These are phyloP conservation scores for Erythrocercus mccallii DNA, from an alignment of 2,113 vertebrate species.

Conservation along the genomic window DNA sequence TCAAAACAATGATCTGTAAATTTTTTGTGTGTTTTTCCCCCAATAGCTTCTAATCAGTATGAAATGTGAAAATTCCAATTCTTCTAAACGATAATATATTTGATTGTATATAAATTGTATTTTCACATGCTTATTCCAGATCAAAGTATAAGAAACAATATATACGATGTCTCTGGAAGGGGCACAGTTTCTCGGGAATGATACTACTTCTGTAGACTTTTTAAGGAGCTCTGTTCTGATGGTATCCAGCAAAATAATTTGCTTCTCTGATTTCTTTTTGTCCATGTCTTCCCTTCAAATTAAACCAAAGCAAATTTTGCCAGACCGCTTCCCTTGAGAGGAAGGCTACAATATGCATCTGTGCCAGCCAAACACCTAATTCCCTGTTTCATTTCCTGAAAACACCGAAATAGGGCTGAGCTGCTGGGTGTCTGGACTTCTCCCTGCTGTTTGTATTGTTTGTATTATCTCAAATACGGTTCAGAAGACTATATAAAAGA, in stretches of 20 bases:
- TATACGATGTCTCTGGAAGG: neutral
- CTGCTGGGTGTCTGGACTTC: neutral
- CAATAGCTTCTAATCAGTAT: neutral
- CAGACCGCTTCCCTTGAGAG: neutral
- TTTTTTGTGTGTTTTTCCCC: rapidly evolving
- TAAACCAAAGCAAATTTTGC: neutral
- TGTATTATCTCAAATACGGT: neutral
- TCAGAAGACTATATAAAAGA: neutral
- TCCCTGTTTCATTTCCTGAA: neutral
- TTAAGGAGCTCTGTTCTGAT: neutral
- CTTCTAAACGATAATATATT: neutral
- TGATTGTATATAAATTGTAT: neutral
- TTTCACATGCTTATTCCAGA: neutral
- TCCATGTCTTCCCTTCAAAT: neutral
- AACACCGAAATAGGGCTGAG: neutral
- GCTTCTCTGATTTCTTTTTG: neutral
- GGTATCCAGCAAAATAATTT: neutral
- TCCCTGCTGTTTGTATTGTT: neutral
- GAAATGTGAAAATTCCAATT: neutral
- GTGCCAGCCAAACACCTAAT: neutral
- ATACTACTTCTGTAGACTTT: neutral
- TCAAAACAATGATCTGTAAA: neutral
- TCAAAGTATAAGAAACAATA: neutral
- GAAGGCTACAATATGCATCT: neutral
- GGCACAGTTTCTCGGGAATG: neutral